Evolutionary conservation across 2,888 invertebrate species (phyloP).

Genomic region (Lasioglossum zephyrum): DNA sequence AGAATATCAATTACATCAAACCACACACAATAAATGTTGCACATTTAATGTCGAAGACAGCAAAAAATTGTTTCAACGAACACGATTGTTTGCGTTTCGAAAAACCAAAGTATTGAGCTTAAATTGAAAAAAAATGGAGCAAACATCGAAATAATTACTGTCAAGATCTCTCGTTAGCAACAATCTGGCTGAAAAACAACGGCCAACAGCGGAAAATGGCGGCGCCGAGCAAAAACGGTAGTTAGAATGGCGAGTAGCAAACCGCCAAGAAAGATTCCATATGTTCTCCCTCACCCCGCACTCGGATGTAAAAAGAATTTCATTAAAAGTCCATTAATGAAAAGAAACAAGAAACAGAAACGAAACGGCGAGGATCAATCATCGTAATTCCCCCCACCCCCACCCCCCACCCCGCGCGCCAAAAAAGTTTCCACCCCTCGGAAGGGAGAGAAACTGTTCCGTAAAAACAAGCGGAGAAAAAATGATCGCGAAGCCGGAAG

Average conservation of each 20-base stretch:
- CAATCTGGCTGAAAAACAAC: background rate
- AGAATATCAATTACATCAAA: background rate
- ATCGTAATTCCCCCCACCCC: background rate
- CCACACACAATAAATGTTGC: background rate
- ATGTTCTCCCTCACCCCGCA: background rate
- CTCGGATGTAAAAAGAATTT: slow-evolving; percentile 4
- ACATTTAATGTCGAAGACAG: too few species aligned
- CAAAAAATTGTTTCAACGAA: background rate
- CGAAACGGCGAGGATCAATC: slow-evolving; percentile 4
- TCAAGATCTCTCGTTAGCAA: slow-evolving; percentile 18
- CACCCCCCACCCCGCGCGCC: background rate
- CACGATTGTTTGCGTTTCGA: background rate
- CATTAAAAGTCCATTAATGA: slow-evolving; percentile 21
- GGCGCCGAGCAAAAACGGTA: background rate
- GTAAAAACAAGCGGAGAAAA: background rate
- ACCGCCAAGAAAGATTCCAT: background rate
- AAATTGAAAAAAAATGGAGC: background rate
- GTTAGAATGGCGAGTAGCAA: background rate
- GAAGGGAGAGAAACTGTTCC: background rate
- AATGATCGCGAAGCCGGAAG: background rate
- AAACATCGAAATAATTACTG: background rate
- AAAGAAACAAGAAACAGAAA: slow-evolving; percentile 8
- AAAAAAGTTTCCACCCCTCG: background rate
- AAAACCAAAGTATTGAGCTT: background rate
- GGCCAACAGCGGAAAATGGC: background rate